Evolutionary conservation across 2,113 vertebrate genomes (phyloP), one percentile per base, ranked within the genome.

Genomic region (Hippocampus barbouri): DNA sequence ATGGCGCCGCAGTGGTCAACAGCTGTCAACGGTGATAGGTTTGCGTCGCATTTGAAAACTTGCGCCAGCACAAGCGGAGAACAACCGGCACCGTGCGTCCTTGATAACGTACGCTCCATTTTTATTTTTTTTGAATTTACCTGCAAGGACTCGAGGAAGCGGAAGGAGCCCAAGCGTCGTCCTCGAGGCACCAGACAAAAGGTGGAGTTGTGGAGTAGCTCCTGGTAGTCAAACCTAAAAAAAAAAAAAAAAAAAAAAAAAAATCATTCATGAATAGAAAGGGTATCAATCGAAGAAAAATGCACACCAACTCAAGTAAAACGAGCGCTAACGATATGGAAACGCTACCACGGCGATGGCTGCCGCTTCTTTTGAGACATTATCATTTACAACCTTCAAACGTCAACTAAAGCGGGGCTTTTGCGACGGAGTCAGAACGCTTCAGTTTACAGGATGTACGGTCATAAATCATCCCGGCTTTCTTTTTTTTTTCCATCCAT

Each of bases 111-210:
- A 38, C 6, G 34, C 34, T 38, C 34, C 0, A 38, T 38, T 54
- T n/a, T n/a, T 54, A 2, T n/a, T n/a, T 54, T 7, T 8, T 15
- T 34, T 60, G 30, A 20, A 47, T 30, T 76, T 92, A 97, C 95
- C 95, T 96, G 94, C 66, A 96, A 86, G 0, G 95, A 95, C 86
- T 96, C 95, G 0, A 96, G 89, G 86, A 96, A 95, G 78, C 89
- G 92, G 59, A 91, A 94, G 63, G 94, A 94, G 6, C 92, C 94
- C 74, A 94, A 41, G 15, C 84, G 92, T 21, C 85, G 83, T 64
- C 94, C 94, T n/a, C 94, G 91, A 53, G 94, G 94, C 63, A 97
- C 93, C 87, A 97, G 87, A 84, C 95, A 97, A 91, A 97, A 97
- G n/a, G 94, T 96, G 75, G 95, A 95, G 53, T 93, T 96, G 89